Base-by-base conservation (phyloP, 1,140 invertebrate species). In the Leucophenga varia region DNA sequence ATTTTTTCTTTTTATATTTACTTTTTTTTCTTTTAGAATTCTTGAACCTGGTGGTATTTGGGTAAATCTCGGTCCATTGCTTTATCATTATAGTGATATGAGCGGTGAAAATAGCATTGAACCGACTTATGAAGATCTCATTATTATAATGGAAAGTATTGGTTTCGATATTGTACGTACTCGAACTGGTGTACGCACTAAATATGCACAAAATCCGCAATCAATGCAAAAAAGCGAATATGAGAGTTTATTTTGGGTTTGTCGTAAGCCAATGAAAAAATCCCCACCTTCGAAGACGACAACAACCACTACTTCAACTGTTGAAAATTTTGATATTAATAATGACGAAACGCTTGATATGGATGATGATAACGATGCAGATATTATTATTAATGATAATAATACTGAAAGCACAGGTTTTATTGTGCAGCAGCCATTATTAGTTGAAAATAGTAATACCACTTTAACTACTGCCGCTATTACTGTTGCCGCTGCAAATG, bases 71-170 rank as follows among this genome's bases (percentile, higher is more conserved):
- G 95, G 96, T 17, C 96, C 97, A 16, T 75, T 99, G 32, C 76
- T 98, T 1, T 98, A 98, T 76, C 96, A 99, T 73, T 98, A 83
- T 61, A 89, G 91, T 54, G 94, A 98, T 65, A 84, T 93, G 69
- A 82, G 85, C 19, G 87, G 87, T 36, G 92, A 96, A 70, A 83
- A 87, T 51, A 97, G 93, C 36, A 93, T 99, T 52, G 97, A 99
- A 76, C 91, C 97, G 0, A 90, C 90, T 41, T 96, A 93, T 60
- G 88, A 93, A 69, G 84, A 90, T 49, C 76, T 98, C 1, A 79
- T 85, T 53, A 81, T 87, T 32, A 88, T 97, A 31, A 93, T 97
- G 44, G 76, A 81, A 52, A 86, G 86, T 44, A 82, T 93, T 46
- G 96, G 96, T 31, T 99, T 99, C 78, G 78, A 64, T 21, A 61